A percentile compares a stretch with the other conserved stretches of the same genome.
Conservation (phyloP, 2,113 vertebrate genomes). For the Seriola rivoliana region DNA sequence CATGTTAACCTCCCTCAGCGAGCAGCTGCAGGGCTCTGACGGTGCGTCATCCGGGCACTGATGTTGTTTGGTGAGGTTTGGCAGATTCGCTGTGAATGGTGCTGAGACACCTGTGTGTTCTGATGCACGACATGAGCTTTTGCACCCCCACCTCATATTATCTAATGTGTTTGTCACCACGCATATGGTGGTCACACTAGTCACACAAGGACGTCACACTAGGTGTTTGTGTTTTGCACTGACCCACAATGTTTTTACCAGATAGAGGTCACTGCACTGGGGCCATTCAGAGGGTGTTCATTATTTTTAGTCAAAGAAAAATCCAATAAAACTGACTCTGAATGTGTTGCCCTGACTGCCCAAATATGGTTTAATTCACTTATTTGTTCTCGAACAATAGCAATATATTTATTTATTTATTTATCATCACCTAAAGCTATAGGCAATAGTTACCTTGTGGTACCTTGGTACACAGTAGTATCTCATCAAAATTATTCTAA, state of each 20-base stretch:
- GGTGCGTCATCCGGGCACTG: constrained; percentile 8
- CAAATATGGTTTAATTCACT: not conserved
- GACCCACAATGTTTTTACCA: not conserved
- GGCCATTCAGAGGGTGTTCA: not conserved
- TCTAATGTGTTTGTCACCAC: not conserved
- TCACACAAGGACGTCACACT: not conserved
- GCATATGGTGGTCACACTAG: not conserved
- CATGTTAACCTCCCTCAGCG: constrained; percentile 9
- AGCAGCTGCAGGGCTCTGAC: not conserved
- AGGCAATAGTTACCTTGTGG: not conserved
- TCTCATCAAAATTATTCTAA: no score
- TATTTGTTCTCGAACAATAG: not conserved
- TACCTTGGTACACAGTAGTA: not conserved
- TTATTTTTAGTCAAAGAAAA: not conserved
- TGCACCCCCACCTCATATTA: not conserved
- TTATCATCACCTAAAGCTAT: no score
- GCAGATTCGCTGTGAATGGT: not conserved
- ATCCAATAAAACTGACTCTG: no score
- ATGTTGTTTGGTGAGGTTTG: constrained; percentile 28
- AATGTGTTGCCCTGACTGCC: not conserved
- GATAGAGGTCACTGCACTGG: not conserved
- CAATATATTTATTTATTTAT: no score
- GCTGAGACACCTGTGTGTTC: not conserved
- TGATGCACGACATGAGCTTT: constrained; percentile 3
- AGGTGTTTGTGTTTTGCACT: not conserved